Conservation (phyloP, 2,888 invertebrate species). For the Pandemis cinnamomeana region DNA sequence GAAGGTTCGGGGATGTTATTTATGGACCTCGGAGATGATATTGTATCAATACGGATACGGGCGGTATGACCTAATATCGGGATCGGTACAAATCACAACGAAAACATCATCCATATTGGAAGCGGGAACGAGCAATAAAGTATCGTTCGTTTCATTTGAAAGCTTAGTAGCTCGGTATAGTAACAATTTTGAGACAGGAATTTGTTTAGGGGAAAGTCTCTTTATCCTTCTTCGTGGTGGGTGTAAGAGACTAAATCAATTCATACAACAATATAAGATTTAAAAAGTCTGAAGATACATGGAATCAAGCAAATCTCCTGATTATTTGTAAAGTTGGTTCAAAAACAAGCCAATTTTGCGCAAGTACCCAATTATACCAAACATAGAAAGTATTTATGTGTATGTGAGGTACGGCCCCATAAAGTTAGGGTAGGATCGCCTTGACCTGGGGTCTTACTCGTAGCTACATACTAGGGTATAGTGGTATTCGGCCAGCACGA, state of each 20-base stretch:
- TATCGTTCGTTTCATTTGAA: slow-evolving; percentile 8
- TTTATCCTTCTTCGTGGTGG: not conserved
- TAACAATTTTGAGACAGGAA: not conserved
- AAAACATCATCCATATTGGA: slow-evolving; percentile 17
- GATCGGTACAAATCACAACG: slow-evolving; percentile 8
- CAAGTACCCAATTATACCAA: not conserved
- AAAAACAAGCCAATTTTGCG: not conserved
- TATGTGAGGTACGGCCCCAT: slow-evolving; percentile 43
- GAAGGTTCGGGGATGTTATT: slow-evolving; percentile 8
- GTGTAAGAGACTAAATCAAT: not conserved
- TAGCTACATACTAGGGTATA: slow-evolving; percentile 37
- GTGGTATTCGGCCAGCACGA: slow-evolving; percentile 29
- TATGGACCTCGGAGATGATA: slow-evolving; percentile 20
- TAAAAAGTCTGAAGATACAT: not conserved
- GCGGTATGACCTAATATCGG: slow-evolving; percentile 16
- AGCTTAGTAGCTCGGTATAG: not conserved
- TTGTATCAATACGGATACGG: slow-evolving; percentile 10
- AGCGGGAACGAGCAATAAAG: not conserved
- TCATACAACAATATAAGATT: no score
- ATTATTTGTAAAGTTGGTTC: not conserved
- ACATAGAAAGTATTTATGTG: not conserved
- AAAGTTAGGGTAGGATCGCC: slow-evolving; percentile 47
- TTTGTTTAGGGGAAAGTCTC: not conserved
- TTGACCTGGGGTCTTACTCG: slow-evolving; percentile 52
- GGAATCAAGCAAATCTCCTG: not conserved